Evolutionary conservation across 2,113 vertebrate genomes (phyloP), one percentile per base, ranked within the genome.

Genomic region (Terrapene triunguis): DNA sequence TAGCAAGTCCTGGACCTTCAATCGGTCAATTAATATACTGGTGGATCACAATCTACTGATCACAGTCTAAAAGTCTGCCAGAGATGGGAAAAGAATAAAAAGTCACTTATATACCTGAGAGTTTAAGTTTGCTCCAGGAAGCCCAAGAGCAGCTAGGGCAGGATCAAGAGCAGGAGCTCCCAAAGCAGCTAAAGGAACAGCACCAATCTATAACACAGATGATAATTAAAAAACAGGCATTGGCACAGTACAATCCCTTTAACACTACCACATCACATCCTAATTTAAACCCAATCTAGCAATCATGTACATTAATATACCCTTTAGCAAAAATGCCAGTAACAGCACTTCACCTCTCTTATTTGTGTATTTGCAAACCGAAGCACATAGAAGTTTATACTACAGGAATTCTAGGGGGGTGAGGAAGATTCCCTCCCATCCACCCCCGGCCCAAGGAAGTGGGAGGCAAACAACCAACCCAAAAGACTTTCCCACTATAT

Each of bases 131-230:
- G 99, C 98, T 89, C 99, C 99, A 76, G 98, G 98, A 98, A 99
- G 98, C 97, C 99, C 99, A 93, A 99, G 99, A 81, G 99, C 99
- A 98, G 99, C 99, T 95, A 99, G 99, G 96, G 99, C 97, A 93
- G 99, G 99, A 95, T 99, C 99, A 93, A 99, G 98, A 97, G 98
- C 99, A 95, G 99, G 99, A 97, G 98, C 99, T 97, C 99, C 99
- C 78, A 99, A 97, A 96, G 99, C 99, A 97, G 99, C 99, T 90
- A 99, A 98, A 47, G 99, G 98, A 94, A 99, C 99, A 84, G 98
- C 99, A 98, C 99, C 99, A 97, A 99, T 99, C 99, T 99, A 98
- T n/a, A 96, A 72, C 53, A 38, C 25, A 69, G 29, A 93, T 72
- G 57, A 62, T 62, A 32, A 72, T 72, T 38, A 22, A 72, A 72